phyloP scores from a whole-genome alignment of 2,888 invertebrate species.

The Suillia variegata region DNA sequence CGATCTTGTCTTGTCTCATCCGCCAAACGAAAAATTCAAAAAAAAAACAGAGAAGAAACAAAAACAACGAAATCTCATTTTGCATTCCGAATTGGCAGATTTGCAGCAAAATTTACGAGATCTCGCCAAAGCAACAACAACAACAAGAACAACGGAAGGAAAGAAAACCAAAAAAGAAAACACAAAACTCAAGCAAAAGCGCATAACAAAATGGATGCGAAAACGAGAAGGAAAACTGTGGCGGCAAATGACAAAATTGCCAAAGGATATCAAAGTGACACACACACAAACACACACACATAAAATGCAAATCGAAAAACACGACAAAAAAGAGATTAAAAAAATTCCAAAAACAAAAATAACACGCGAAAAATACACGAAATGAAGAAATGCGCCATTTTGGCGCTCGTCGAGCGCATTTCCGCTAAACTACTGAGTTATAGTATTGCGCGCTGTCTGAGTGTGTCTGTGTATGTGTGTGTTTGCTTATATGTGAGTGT shows the following conservation, averaged over 20 bases:
- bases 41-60: background rate
- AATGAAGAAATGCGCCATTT: background rate
- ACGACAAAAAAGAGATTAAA: background rate
- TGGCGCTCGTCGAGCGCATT: background rate
- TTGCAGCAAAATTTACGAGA: slow-evolving; percentile 2
- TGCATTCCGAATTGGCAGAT: slow-evolving; percentile 2
- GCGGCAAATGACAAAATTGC: background rate
- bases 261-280: background rate
- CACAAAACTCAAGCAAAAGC: too few relatives aligned
- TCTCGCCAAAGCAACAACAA: background rate
- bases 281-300: background rate
- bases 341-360: background rate
- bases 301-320: too few relatives aligned
- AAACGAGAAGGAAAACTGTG: background rate
- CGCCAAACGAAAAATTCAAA: background rate
- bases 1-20: background rate
- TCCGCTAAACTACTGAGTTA: background rate
- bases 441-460: background rate
- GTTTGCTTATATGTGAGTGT: too few relatives aligned
- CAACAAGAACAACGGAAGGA: too few relatives aligned
- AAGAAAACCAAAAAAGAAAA: too few relatives aligned
- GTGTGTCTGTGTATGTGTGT: background rate
- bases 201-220: background rate
- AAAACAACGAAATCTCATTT: background rate
- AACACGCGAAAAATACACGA: too few relatives aligned